Base-by-base conservation (phyloP, 2,888 invertebrate species). In the Meiosimyza platycephala region DNA sequence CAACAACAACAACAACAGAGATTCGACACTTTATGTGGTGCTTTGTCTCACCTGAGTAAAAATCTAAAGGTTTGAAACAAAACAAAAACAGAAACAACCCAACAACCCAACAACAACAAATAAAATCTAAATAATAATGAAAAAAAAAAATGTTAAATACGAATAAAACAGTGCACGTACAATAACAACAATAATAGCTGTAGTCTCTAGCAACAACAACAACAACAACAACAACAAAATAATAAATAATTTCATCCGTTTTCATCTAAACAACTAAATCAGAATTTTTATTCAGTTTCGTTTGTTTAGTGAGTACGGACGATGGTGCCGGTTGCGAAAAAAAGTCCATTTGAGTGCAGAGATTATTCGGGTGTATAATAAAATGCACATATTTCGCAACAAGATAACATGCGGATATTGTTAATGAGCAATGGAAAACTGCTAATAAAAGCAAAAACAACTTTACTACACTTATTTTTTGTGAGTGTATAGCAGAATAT, bases 231-330 rank as follows among this genome's bases (percentile, higher is more conserved):
- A 71, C 33, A 59, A 66, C 13, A 33, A 40, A 52, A 68, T 64
- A 69, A 64, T 73, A 77, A 73, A 60, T 69, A 69, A 73, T 75
- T 74, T 76, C 72, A 76, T 75, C 79, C 80, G 79, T 82, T 81
- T 78, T 79, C 81, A 76, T 76, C 72, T 71, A 74, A 73, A 71
- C 71, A 83, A 82, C 83, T 81, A 81, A 83, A 80, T 84, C 83
- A 84, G 85, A 85, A 83, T 84, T 40, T 28, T 84, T 84, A 84
- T 84, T 85, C 85, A 83, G 85, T 85, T 83, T 81, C 81, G 85
- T 82, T 85, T 83, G 85, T 84, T 83, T 81, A 84, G 82, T 83
- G 85, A 84, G 82, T 83, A 80, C 83, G 84, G 84, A 82, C 84
- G 82, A 82, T 71, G 77, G 79, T 76, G 78, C 76, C 79, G 78